Evolutionary conservation across 2,113 vertebrate genomes (phyloP), one percentile per base, ranked within the genome.

Genomic region (Cyanoderma ruficeps): DNA sequence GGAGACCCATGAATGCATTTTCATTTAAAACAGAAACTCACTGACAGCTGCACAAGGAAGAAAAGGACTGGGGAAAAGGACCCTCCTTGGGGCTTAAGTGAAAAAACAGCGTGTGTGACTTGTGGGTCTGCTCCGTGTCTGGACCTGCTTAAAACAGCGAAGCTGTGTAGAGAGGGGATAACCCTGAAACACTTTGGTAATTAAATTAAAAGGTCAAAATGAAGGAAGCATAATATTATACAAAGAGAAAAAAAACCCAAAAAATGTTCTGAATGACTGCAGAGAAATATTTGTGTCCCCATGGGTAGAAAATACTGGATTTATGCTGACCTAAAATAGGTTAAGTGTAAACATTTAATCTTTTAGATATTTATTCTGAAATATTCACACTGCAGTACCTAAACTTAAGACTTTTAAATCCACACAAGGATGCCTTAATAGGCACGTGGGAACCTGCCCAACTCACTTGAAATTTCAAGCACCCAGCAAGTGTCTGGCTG

Each of bases 11-110:
- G 24, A 95, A 83, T 49, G 9, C 17, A 63, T 88, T 92, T 95
- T 82, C 65, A 76, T 89, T 91, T 91, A 87, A 82, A 95, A 60
- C 52, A 87, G 37, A 52, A 90, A 75, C 76, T 90, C 41, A 42
- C 4, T 79, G 65, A 77, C 49, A 93, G 64, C n/a, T 89, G 49
- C 50, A 77, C 23, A 71, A 52, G 24, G 25, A 85, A 57, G 42
- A 74, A 41, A 85, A 86, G 31, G 61, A 33, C 33, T 46, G 25
- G 11, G n/a, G 31, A 68, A 91, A 90, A 1, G 2, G 44, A 65
- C 53, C 33, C 55, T 61, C 8, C 23, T 68, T 22, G 52, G 27
- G 41, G 56, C 49, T 81, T 20, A 67, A 60, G 50, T 65, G 28
- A 87, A 86, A 63, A 91, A 72, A 41, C 17, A 39, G 35, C n/a